A percentile compares a stretch with the other conserved stretches of the same genome.
Evolutionary conservation across 2,113 vertebrate genomes (phyloP).

Genomic region (Cacatua alba): DNA sequence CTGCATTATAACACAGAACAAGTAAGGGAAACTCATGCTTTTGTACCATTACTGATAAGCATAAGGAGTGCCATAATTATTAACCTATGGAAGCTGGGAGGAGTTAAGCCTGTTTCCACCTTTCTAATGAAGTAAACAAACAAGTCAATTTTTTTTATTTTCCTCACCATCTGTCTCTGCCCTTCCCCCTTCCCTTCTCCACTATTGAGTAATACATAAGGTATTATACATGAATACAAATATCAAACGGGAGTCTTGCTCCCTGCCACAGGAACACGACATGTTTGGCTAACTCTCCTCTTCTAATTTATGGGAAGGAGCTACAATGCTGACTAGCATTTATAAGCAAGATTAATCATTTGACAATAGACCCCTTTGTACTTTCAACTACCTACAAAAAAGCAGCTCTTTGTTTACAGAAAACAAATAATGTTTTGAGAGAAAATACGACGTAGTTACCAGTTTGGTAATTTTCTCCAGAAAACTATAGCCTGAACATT

Average conservation of each 20-base stretch:
- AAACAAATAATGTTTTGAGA: slow-evolving; percentile 43
- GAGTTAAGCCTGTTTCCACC: background rate
- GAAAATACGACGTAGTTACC: slow-evolving; percentile 20
- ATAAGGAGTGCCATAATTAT: background rate
- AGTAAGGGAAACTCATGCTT: background rate
- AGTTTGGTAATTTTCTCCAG: background rate
- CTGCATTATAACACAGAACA: background rate
- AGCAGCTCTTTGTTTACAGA: slow-evolving; percentile 27
- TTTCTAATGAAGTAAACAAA: background rate
- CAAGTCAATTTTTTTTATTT: background rate
- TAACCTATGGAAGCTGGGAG: background rate
- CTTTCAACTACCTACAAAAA: slow-evolving; percentile 32
- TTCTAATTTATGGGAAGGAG: slow-evolving; percentile 28
- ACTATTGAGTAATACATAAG: background rate
- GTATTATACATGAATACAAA: background rate
- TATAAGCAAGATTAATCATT: slow-evolving; percentile 53
- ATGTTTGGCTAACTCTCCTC: background rate
- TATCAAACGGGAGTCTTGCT: background rate
- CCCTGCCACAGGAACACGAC: background rate
- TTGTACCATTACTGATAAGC: background rate
- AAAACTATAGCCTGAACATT: background rate
- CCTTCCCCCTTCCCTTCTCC: background rate
- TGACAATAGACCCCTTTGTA: slow-evolving; percentile 13
- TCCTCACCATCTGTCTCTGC: background rate
- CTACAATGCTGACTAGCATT: slow-evolving; percentile 20